Percentiles rank a stretch among this genome's conserved stretches.
These are phyloP conservation scores for Microctonus hyperodae DNA, from an alignment of 2,888 invertebrate genomes.

Conservation along the genomic window DNA sequence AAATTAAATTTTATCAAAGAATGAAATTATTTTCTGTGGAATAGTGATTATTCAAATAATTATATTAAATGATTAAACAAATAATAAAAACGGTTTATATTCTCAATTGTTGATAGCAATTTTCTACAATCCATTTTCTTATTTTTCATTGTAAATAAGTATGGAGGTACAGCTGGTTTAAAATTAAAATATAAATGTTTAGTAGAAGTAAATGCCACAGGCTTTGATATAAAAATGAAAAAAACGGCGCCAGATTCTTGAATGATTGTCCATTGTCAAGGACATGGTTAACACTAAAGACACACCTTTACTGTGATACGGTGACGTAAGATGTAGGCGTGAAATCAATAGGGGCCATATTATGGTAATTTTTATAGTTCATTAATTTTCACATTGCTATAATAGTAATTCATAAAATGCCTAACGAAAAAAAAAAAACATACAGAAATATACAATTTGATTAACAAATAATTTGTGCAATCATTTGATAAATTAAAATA, in stretches of 20 bases:
- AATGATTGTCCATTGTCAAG: slow-evolving; percentile 4
- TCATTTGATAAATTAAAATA: neutral
- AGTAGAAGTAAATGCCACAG: neutral
- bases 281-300: neutral
- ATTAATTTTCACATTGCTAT: neutral
- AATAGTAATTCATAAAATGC: neutral
- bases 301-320: neutral
- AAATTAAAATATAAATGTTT: neutral
- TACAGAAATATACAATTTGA: neutral
- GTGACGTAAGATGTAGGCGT: neutral
- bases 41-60: too few species aligned
- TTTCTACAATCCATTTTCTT: too few species aligned
- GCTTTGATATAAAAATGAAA: neutral
- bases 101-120: too few species aligned
- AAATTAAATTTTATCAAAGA: too few species aligned
- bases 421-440: neutral
- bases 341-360: neutral
- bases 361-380: neutral
- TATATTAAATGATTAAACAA: too few species aligned
- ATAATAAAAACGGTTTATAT: too few species aligned
- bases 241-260: neutral
- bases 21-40: too few species aligned
- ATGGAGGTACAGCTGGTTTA: too few species aligned
- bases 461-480: neutral
- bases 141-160: too few species aligned